A percentile compares a stretch with the other conserved stretches of the same genome.
phyloP scores from a whole-genome alignment of 1,140 invertebrate species.

The Saccostrea cuccullata region DNA sequence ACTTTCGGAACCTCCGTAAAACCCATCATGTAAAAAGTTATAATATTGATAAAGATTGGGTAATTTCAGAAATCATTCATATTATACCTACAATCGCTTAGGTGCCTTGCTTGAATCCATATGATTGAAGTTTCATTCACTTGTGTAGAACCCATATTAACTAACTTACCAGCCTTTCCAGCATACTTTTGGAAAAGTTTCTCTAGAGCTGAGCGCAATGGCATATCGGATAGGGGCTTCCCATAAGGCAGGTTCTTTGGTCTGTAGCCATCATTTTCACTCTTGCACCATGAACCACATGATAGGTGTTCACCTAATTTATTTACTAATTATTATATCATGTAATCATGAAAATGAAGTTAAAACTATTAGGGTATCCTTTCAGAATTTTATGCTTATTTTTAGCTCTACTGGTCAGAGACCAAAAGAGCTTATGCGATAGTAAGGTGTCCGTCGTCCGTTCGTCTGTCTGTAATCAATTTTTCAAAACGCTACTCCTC shows the following conservation, averaged over 20 bases:
- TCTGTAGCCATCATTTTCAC: not conserved
- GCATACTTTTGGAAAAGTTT: not conserved
- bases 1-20: too few species aligned
- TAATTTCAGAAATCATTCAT: too few species aligned
- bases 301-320: not conserved
- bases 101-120: not conserved
- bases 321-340: not conserved
- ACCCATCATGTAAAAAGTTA: too few species aligned
- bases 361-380: not conserved
- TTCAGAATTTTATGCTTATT: not conserved
- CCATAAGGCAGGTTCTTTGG: not conserved
- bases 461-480: too few species aligned
- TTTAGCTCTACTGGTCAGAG: too few species aligned
- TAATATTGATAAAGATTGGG: too few species aligned
- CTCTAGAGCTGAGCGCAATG: not conserved
- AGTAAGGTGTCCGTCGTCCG: too few species aligned
- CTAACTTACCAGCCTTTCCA: too few species aligned
- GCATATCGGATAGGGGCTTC: not conserved
- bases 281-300: constrained; percentile 1
- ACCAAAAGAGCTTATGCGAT: too few species aligned
- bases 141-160: too few species aligned
- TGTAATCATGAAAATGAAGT: not conserved
- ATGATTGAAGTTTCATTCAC: too few species aligned
- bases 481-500: too few species aligned
- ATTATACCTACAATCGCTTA: not conserved